Percentiles rank a stretch among this genome's conserved stretches.
These are phyloP conservation scores for Coremacera marginata DNA, from an alignment of 2,888 invertebrate genomes.

Conservation along the genomic window DNA sequence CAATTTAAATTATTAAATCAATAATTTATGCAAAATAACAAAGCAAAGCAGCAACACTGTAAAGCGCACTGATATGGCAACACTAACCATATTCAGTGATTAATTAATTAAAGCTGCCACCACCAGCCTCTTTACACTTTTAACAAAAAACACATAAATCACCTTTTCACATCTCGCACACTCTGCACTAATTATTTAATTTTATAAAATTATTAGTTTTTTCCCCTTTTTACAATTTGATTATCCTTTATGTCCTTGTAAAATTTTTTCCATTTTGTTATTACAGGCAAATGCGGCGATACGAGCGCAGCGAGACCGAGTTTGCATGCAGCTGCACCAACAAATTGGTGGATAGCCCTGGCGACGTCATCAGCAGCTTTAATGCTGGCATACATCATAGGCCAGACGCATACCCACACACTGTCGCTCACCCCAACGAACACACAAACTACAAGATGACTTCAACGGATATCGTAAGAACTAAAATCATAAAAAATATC, in stretches of 20 bases:
- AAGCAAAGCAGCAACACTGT: too few relatives aligned
- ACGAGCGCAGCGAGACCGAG: constrained; percentile 48
- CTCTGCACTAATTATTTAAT: too few relatives aligned
- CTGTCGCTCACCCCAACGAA: neutral
- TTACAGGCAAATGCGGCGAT: constrained; percentile 65
- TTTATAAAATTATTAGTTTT: neutral
- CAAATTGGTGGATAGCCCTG: constrained; percentile 14
- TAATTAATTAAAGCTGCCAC: too few relatives aligned
- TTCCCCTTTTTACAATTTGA: neutral
- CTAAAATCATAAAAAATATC: neutral
- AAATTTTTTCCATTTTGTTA: neutral
- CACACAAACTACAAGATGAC: constrained; percentile 30
- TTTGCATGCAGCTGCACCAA: neutral
- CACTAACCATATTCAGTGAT: neutral
- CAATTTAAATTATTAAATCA: neutral
- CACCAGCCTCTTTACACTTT: too few relatives aligned
- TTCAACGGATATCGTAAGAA: neutral
- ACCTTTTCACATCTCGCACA: too few relatives aligned
- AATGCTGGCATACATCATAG: constrained; percentile 5
- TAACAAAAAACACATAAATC: too few relatives aligned
- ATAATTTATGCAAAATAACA: too few relatives aligned
- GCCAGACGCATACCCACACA: neutral
- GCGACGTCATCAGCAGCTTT: neutral
- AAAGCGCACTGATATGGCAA: neutral
- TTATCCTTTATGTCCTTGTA: neutral